These are phyloP conservation scores for Drosophila dunni DNA, from an alignment of 1,140 invertebrate species.

Conservation along the genomic window DNA sequence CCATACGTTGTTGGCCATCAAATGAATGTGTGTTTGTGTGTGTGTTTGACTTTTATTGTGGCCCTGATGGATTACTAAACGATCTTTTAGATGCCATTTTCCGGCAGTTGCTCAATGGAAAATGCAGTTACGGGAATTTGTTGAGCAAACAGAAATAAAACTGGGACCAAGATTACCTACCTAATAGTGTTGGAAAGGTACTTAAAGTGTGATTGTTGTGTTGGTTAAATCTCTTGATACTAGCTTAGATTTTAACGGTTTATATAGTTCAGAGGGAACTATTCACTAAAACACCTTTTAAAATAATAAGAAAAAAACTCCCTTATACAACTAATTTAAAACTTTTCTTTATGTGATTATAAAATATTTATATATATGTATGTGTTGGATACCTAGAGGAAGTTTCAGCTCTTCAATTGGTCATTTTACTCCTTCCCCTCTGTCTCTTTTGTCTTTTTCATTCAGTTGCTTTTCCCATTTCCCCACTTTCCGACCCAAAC, in stretches of 20 bases:
- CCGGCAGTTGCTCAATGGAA: conserved; percentile 14
- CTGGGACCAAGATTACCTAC: neutral
- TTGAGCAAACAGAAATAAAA: neutral
- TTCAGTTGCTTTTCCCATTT: neutral
- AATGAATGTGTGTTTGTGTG: conserved; percentile 3
- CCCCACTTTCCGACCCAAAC: neutral
- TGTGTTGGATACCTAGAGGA: neutral
- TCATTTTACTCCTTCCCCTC: neutral
- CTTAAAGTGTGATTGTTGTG: no score
- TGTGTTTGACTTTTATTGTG: conserved; percentile 42
- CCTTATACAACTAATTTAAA: no score
- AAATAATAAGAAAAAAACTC: no score
- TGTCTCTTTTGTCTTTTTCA: neutral
- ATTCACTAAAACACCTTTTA: no score
- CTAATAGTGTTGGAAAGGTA: neutral
- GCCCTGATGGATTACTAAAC: conserved; percentile 69
- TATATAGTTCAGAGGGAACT: no score
- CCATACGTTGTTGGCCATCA: conserved; percentile 10
- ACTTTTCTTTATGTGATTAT: no score
- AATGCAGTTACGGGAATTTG: neutral
- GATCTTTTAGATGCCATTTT: conserved; percentile 46
- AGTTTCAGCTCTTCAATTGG: neutral
- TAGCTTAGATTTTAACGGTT: no score
- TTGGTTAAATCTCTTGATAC: no score
- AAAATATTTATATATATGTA: neutral